Conservation (phyloP, 1,140 invertebrate genomes). For the Leptinotarsa texana region DNA sequence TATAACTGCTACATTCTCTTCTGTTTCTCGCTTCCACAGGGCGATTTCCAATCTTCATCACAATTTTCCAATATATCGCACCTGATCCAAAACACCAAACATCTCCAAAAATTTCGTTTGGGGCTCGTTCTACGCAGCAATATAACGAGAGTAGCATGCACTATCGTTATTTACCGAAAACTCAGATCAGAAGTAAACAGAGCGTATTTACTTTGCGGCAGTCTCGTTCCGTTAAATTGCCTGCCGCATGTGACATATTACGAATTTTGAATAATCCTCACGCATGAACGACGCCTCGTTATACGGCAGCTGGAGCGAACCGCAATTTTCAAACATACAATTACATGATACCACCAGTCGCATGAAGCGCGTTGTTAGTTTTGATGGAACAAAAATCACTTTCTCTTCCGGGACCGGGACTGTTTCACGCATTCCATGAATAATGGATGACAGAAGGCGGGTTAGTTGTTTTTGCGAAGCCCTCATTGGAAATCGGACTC, state of each 20-base stretch:
- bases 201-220: conserved; percentile 31
- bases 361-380: conserved; percentile 2
- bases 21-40: too few species aligned
- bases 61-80: background rate
- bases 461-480: too few species aligned
- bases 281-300: conserved; percentile 39
- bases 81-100: background rate
- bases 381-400: conserved; percentile 17
- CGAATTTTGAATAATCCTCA: conserved; percentile 44
- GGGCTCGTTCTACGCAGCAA: background rate
- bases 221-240: conserved; percentile 38
- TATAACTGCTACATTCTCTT: too few species aligned
- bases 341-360: conserved; percentile 13
- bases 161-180: conserved; percentile 9
- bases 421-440: background rate
- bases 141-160: background rate
- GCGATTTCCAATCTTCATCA: too few species aligned
- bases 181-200: conserved; percentile 31
- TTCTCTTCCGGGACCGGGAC: background rate
- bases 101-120: background rate
- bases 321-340: conserved; percentile 35
- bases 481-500: too few species aligned
- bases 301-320: conserved; percentile 35
- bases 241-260: conserved; percentile 42
- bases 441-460: background rate